Evolutionary conservation across 2,113 vertebrate species (phyloP).

Genomic region (Chascanopsetta lugubris): DNA sequence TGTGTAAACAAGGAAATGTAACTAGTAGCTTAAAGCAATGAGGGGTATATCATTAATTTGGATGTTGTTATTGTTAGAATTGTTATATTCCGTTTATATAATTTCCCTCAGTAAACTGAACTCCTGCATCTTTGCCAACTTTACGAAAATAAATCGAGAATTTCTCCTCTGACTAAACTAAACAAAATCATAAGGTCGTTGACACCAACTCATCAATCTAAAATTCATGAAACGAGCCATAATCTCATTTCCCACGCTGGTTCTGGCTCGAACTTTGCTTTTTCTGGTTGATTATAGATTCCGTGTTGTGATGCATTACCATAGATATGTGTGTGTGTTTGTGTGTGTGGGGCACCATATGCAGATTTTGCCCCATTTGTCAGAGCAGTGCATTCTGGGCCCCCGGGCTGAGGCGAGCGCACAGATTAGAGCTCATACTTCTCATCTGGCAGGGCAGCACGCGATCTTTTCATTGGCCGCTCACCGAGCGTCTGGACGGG

Average conservation of each 20-base stretch:
- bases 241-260: constrained; percentile 16
- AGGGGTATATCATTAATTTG: not conserved
- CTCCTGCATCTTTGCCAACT: not conserved
- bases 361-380: constrained; percentile 74
- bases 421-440: constrained; percentile 66
- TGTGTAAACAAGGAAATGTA: too few species aligned
- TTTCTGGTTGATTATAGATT: constrained; percentile 13
- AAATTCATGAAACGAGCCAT: not conserved
- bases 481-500: constrained; percentile 30
- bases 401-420: constrained; percentile 14
- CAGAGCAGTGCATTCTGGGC: constrained; percentile 41
- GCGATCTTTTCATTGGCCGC: constrained; percentile 49
- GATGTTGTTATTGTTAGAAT: not conserved
- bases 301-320: constrained; percentile 50
- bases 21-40: too few species aligned
- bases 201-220: not conserved
- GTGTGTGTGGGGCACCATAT: constrained; percentile 43
- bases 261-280: not conserved
- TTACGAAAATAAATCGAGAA: not conserved
- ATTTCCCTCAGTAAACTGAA: not conserved
- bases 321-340: too few species aligned
- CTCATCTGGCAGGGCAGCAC: constrained; percentile 58
- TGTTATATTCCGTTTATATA: too few species aligned
- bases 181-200: not conserved
- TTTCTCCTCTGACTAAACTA: not conserved